A percentile compares a stretch with the other conserved stretches of the same genome.
These are phyloP conservation scores for Orthosia cruda DNA, from an alignment of 2,888 invertebrate genomes.

Conservation along the genomic window DNA sequence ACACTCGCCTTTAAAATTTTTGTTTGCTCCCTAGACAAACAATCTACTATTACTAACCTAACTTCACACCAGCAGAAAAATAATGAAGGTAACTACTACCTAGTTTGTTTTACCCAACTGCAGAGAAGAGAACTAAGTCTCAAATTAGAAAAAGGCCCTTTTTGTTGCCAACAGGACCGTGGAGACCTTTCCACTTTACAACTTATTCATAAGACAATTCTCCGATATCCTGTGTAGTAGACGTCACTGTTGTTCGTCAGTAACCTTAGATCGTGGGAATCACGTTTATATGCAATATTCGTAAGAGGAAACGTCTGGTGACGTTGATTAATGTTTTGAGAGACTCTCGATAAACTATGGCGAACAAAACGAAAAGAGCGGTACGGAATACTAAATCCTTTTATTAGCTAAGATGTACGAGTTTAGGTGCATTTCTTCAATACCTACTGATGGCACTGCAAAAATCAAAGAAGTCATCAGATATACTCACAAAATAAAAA, in stretches of 20 bases:
- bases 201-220: slow-evolving; percentile 10
- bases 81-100: too few species aligned
- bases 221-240: slow-evolving; percentile 35
- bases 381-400: slow-evolving; percentile 17
- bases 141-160: neutral
- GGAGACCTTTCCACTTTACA: neutral
- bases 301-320: slow-evolving; percentile 54
- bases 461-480: too few species aligned
- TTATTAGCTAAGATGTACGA: neutral
- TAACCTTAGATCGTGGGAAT: slow-evolving; percentile 43
- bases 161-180: too few species aligned
- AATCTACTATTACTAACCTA: too few species aligned
- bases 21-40: too few species aligned
- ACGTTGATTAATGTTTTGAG: slow-evolving; percentile 28
- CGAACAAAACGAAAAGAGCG: slow-evolving; percentile 10
- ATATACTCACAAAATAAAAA: too few species aligned
- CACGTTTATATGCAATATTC: slow-evolving; percentile 48
- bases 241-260: neutral
- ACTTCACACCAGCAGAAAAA: neutral
- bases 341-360: slow-evolving; percentile 25
- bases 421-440: neutral
- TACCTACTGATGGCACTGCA: too few species aligned
- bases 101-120: too few species aligned
- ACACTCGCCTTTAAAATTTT: too few species aligned
- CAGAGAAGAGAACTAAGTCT: neutral